These are phyloP conservation scores for Acrobasis consociella DNA, from an alignment of 2,888 invertebrate species.

Conservation along the genomic window DNA sequence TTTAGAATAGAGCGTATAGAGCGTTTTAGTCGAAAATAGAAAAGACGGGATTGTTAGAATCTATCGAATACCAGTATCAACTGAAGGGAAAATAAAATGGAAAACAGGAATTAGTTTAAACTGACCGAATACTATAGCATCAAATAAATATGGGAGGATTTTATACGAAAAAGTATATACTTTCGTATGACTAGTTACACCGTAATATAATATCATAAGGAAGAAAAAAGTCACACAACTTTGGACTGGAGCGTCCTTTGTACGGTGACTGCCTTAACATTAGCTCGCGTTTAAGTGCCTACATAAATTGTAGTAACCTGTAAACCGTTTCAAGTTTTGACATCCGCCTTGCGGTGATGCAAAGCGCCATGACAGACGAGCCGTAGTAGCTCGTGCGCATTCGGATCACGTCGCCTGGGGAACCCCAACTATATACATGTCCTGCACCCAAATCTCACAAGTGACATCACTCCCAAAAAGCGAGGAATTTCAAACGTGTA, in stretches of 20 bases:
- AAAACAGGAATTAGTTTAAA: too few species aligned
- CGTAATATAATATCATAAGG: background rate
- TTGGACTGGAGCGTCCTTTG: background rate
- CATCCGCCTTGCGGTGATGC: constrained; percentile 50
- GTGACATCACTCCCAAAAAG: constrained; percentile 61
- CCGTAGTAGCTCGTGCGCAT: constrained; percentile 43
- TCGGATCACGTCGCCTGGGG: constrained; percentile 64
- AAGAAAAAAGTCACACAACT: background rate
- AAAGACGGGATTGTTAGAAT: too few species aligned
- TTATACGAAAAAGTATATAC: too few species aligned
- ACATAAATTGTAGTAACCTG: constrained; percentile 22
- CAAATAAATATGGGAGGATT: too few species aligned
- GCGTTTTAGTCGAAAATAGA: too few species aligned
- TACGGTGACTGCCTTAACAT: background rate
- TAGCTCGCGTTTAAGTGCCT: background rate
- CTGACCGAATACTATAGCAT: too few species aligned
- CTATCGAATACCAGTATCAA: too few species aligned
- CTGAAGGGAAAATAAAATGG: too few species aligned
- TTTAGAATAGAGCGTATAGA: too few species aligned
- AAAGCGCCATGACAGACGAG: constrained; percentile 38
- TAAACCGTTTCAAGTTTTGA: constrained; percentile 30
- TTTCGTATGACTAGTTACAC: background rate
- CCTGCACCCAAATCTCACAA: constrained; percentile 57
- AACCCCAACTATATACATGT: constrained; percentile 60
- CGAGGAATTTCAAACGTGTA: constrained; percentile 42